Evolutionary conservation across 2,888 invertebrate genomes (phyloP).

Genomic region (Phragmatobia fuliginosa): DNA sequence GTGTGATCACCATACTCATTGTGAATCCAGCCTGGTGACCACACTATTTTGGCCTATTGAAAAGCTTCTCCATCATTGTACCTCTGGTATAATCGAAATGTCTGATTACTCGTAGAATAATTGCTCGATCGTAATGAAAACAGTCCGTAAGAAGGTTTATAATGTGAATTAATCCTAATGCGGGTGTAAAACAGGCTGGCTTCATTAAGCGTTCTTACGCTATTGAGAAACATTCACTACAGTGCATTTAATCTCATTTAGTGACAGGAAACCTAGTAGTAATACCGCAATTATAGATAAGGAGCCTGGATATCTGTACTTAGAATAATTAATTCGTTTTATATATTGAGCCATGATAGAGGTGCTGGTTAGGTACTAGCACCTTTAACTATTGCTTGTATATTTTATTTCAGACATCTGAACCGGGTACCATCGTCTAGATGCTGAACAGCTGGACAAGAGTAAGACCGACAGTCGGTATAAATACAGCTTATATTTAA

Average conservation of each 20-base stretch:
- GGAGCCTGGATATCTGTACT: conserved; percentile 47
- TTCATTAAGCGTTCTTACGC: conserved; percentile 73
- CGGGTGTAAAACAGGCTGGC: conserved; percentile 49
- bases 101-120: too few species aligned
- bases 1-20: too few species aligned
- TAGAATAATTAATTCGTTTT: conserved; percentile 3
- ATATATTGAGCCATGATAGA: background rate
- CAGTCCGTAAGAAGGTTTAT: conserved; percentile 17
- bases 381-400: too few species aligned
- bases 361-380: background rate
- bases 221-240: conserved; percentile 70
- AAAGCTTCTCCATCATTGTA: too few species aligned
- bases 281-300: conserved; percentile 61
- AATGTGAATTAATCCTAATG: conserved; percentile 38
- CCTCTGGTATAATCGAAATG: background rate
- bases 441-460: too few species aligned
- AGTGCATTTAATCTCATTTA: conserved; percentile 77
- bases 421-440: too few species aligned
- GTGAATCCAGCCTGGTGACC: too few species aligned
- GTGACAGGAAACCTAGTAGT: conserved; percentile 77
- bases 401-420: too few species aligned
- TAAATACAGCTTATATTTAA: too few species aligned
- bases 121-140: background rate
- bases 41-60: too few species aligned
- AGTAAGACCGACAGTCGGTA: too few species aligned